phyloP scores from a whole-genome alignment of 2,113 vertebrate species.

The Grammomys dolichurus region DNA sequence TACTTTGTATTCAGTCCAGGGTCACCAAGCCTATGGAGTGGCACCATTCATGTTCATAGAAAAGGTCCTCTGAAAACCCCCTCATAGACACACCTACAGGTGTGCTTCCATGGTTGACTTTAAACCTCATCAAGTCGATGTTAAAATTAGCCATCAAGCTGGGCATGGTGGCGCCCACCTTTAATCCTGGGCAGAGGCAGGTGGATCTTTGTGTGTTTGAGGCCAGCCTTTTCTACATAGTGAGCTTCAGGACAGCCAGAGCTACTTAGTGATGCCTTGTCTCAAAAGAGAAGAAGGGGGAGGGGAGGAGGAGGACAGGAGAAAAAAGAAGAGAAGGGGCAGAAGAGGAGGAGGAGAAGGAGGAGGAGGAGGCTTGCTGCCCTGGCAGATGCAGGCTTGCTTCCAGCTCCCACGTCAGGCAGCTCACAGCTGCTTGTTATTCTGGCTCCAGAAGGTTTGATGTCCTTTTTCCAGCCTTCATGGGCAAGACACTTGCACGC shows the following conservation, averaged over 20 bases:
- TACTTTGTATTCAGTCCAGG: not conserved
- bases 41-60: not conserved
- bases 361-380: not conserved
- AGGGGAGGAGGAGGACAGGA: too few species aligned
- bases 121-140: not conserved
- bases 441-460: not conserved
- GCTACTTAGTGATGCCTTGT: not conserved
- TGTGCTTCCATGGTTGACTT: not conserved
- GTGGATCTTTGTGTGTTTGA: not conserved
- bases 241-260: not conserved
- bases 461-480: not conserved
- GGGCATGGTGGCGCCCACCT: not conserved
- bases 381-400: not conserved
- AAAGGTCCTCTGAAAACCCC: not conserved
- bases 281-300: not conserved
- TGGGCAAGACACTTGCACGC: not conserved
- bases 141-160: not conserved
- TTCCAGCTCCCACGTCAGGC: not conserved
- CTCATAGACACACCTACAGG: not conserved
- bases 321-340: too few species aligned
- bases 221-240: not conserved
- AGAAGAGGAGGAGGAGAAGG: too few species aligned
- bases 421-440: not conserved
- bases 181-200: not conserved
- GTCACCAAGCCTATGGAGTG: not conserved